phyloP scores from a whole-genome alignment of 2,888 invertebrate genomes.

The Sialis lutaria region DNA sequence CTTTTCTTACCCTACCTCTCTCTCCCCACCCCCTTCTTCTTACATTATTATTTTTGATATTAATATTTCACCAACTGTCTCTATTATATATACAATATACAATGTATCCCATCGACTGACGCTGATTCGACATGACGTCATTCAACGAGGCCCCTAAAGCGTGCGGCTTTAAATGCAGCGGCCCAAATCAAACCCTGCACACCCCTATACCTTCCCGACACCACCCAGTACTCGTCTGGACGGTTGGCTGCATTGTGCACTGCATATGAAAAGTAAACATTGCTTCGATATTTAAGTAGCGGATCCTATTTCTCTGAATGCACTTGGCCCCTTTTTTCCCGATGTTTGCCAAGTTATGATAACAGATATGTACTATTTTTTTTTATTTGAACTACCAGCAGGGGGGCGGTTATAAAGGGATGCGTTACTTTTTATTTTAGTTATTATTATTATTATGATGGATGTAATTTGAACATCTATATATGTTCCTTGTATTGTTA shows the following conservation, averaged over 20 bases:
- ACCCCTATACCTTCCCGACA: background rate
- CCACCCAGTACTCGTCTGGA: slow-evolving; percentile 14
- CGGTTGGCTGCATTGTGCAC: slow-evolving; percentile 22
- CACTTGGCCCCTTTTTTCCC: too few species aligned
- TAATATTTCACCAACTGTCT: too few species aligned
- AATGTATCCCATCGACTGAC: slow-evolving; percentile 1
- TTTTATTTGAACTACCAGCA: too few species aligned
- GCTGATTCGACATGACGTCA: slow-evolving; percentile 6
- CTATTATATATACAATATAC: background rate
- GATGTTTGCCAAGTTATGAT: background rate
- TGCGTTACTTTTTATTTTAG: too few species aligned
- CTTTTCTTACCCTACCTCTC: too few species aligned
- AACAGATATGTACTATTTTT: background rate
- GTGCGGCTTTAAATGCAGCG: slow-evolving; percentile 13
- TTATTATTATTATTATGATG: too few species aligned
- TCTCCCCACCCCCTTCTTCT: too few species aligned
- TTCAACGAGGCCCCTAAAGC: slow-evolving; percentile 8
- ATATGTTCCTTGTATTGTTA: too few species aligned
- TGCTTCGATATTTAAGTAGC: slow-evolving; percentile 2
- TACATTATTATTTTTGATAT: too few species aligned
- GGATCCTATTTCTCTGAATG: slow-evolving; percentile 1
- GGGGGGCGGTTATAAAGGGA: too few species aligned
- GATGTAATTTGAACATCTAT: too few species aligned
- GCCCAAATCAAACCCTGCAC: slow-evolving; percentile 22
- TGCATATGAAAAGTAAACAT: slow-evolving; percentile 27